Conservation (phyloP, 2,888 invertebrate species). For the Campoplex nolae region DNA sequence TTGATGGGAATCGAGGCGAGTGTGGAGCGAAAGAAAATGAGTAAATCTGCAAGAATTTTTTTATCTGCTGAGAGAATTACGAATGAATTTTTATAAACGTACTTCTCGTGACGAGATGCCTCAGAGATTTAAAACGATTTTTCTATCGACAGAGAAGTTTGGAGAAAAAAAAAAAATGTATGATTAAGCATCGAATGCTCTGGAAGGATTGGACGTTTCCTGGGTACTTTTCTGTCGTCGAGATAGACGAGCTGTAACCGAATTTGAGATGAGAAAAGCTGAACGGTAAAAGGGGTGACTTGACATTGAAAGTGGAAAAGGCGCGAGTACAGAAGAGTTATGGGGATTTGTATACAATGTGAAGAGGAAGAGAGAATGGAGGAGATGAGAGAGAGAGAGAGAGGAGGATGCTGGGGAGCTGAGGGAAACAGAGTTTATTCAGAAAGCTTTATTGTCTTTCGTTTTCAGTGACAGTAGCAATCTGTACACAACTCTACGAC, state of each 20-base stretch:
- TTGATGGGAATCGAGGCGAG: no score
- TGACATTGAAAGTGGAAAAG: conserved; percentile 45
- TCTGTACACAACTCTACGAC: conserved; percentile 41
- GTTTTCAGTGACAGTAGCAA: conserved; percentile 57
- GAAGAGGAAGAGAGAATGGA: not conserved
- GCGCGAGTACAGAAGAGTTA: conserved; percentile 44
- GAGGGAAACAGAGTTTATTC: conserved; percentile 22
- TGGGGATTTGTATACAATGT: conserved; percentile 10
- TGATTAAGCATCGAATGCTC: not conserved
- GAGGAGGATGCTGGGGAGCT: not conserved
- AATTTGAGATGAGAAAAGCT: conserved; percentile 10
- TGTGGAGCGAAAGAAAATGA: no score
- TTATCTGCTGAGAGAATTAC: no score
- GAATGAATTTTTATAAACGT: no score
- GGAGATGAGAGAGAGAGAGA: not conserved
- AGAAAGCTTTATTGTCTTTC: conserved; percentile 37
- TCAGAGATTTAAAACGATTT: not conserved
- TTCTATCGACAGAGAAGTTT: not conserved
- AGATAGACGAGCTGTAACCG: not conserved
- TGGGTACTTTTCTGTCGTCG: not conserved
- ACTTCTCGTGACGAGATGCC: no score
- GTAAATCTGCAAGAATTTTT: no score
- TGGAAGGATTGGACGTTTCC: not conserved
- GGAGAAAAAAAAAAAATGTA: not conserved
- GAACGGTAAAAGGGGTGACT: conserved; percentile 16